Base-by-base conservation (phyloP, 2,797 vertebrate species). In the Neosalanx taihuensis region DNA sequence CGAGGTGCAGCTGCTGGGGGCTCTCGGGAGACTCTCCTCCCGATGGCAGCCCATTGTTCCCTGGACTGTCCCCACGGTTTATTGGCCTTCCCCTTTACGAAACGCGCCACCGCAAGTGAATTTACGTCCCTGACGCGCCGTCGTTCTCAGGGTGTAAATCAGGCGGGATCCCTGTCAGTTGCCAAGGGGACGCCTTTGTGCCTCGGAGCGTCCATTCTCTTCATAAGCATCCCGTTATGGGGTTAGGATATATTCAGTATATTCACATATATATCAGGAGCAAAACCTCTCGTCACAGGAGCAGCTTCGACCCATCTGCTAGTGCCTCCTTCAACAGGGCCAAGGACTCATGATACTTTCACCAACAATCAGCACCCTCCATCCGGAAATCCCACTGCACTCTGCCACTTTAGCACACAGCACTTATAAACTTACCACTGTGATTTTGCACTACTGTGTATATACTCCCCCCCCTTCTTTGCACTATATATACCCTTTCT, bases 141-240 rank as follows among this genome's bases (percentile, higher is more conserved):
- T 81, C 83, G 86, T 91, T 90, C 88, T 89, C 86, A 89, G 88
- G 79, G 81, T 86, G 85, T 92, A 92, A 92, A 92, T 92, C 83
- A 88, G 73, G 64, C 71, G 65, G 77, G 82, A 87, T 86, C 71
- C 76, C 73, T 81, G 84, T 85, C 83, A 83, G 73, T 77, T 85
- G 81, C 82, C 80, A 82, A 79, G 81, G 70, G 70, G 78, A 73
- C 78, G 76, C 79, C 74, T 83, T 81, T 70, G 79, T 59, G 68
- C 85, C 80, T 74, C 74, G 70, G 71, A 72, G 65, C 72, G 70
- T 70, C 75, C 84, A 63, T 81, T 76, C 79, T 81, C 81, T 76
- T 78, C 79, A 72, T 49, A 73, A 74, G 58, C 51, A 77, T 79
- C 87, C 81, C 74, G 67, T 57, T 31, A n/a, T n/a, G n/a, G n/a